Percentiles rank a stretch among this genome's conserved stretches.
Evolutionary conservation across 2,797 vertebrate species (phyloP).

Genomic region (Monodelphis domestica): DNA sequence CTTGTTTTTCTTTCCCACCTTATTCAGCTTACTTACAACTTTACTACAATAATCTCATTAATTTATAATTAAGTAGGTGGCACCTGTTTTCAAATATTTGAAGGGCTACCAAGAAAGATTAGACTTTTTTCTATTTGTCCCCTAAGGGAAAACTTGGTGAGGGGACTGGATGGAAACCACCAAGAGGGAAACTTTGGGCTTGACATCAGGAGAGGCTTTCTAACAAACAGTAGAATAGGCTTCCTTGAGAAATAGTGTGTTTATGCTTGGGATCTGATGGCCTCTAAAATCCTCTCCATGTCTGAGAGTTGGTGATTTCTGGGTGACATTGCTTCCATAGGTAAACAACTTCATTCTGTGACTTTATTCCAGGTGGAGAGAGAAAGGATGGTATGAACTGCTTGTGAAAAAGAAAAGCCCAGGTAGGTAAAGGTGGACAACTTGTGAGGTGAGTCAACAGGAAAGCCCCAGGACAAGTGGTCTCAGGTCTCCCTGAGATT

Average conservation of each 20-base stretch:
- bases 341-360: conserved; percentile 1
- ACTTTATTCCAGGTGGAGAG: conserved; percentile 88
- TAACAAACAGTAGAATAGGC: neutral
- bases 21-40: neutral
- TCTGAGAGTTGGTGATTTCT: neutral
- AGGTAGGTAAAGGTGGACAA: neutral
- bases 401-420: neutral
- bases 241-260: neutral
- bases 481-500: neutral
- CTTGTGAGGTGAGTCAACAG: neutral
- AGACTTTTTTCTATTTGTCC: neutral
- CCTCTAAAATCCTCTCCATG: neutral
- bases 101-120: neutral
- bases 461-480: neutral
- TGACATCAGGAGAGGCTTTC: neutral
- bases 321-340: neutral
- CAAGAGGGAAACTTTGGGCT: neutral
- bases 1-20: neutral
- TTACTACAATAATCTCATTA: neutral
- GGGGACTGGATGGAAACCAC: neutral
- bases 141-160: neutral
- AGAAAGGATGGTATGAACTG: conserved; percentile 81
- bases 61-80: neutral
- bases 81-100: neutral
- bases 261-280: neutral